Evolutionary conservation across 2,888 invertebrate species (phyloP).

Genomic region (Adineta ricciae): DNA sequence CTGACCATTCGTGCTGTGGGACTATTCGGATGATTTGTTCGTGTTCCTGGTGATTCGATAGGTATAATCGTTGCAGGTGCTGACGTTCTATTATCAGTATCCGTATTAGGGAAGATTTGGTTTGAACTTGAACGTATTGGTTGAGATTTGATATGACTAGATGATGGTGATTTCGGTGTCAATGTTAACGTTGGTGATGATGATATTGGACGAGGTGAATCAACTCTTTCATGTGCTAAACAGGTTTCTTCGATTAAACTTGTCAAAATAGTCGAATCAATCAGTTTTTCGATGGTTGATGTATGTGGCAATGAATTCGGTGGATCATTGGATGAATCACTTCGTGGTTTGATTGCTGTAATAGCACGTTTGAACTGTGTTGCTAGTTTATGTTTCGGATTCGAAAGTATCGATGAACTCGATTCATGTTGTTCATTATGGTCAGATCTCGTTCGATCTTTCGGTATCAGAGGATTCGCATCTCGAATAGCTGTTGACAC

Average conservation of each 20-base stretch:
- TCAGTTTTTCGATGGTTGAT: background rate
- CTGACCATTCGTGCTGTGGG: background rate
- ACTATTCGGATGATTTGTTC: background rate
- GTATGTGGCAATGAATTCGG: background rate
- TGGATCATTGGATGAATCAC: background rate
- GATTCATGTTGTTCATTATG: background rate
- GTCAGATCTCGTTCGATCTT: background rate
- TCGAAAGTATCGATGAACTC: background rate
- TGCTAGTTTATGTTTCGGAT: conserved; percentile 21
- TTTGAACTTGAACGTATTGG: background rate
- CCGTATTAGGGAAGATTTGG: background rate
- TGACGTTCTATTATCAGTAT: background rate
- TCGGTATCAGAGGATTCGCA: background rate
- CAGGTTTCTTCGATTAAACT: background rate
- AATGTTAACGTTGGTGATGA: background rate
- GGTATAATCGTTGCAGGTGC: background rate
- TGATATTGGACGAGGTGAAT: too few relatives aligned
- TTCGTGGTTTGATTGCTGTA: background rate
- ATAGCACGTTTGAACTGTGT: conserved; percentile 18
- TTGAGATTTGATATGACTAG: background rate
- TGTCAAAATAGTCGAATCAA: background rate
- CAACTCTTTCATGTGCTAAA: too few relatives aligned
- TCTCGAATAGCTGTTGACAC: background rate
- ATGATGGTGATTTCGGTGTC: background rate
- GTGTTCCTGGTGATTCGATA: background rate